Conservation (phyloP, 2,797 vertebrate species). For the Oreortyx pictus region DNA sequence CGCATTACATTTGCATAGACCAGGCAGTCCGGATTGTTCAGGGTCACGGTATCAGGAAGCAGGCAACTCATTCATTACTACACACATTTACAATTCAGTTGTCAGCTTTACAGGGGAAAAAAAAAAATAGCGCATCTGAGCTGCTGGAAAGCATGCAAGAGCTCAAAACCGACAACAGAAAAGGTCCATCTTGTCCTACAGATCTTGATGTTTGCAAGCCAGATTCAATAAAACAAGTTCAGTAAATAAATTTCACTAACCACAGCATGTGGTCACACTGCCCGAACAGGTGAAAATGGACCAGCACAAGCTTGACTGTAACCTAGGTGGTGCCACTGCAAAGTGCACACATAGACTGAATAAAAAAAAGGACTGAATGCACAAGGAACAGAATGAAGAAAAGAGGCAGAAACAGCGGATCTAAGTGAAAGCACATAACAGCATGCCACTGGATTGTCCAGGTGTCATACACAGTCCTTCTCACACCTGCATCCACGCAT, state of each 20-base stretch:
- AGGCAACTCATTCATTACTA: not conserved
- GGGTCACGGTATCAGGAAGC: not conserved
- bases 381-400: not conserved
- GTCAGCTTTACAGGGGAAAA: not conserved
- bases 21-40: not conserved
- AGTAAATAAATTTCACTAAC: not conserved
- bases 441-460: not conserved
- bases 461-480: not conserved
- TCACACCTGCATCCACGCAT: not conserved
- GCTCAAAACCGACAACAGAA: not conserved
- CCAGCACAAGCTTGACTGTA: too few species aligned
- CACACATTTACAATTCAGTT: not conserved
- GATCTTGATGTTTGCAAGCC: not conserved
- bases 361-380: not conserved
- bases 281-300: not conserved
- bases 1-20: not conserved
- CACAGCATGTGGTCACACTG: not conserved
- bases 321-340: not conserved
- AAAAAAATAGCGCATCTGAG: not conserved
- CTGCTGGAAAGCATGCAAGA: not conserved
- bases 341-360: not conserved
- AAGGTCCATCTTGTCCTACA: not conserved
- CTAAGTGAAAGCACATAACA: not conserved
- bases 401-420: not conserved
- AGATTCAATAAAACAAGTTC: not conserved